These are phyloP conservation scores for Xiphydria camelus DNA, from an alignment of 2,888 invertebrate species.

Conservation along the genomic window DNA sequence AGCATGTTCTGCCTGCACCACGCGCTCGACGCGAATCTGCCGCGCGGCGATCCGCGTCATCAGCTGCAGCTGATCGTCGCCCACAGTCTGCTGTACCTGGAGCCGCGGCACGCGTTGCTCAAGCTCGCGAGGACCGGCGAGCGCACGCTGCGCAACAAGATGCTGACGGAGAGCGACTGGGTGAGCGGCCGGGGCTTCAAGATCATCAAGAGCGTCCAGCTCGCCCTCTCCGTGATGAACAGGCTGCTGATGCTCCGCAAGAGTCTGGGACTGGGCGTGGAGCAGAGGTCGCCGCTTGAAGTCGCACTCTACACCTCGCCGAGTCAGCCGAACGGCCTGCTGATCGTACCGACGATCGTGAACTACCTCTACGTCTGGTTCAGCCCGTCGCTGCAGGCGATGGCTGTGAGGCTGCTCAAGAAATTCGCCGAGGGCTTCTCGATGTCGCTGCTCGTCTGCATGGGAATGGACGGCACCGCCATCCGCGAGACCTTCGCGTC, in stretches of 20 bases:
- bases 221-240: constrained; percentile 54
- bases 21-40: constrained; percentile 43
- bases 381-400: constrained; percentile 62
- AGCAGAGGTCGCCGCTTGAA: constrained; percentile 52
- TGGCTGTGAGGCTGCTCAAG: constrained; percentile 62
- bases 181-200: constrained; percentile 54
- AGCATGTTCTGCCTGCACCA: constrained; percentile 53
- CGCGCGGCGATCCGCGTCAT: constrained; percentile 46
- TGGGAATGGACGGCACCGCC: constrained; percentile 64
- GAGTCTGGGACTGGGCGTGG: constrained; percentile 42
- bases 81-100: constrained; percentile 51
- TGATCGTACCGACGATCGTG: constrained; percentile 62
- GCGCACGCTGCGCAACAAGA: constrained; percentile 46
- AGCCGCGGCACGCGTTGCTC: constrained; percentile 52
- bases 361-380: constrained; percentile 64
- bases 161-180: constrained; percentile 57
- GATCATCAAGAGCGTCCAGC: constrained; percentile 51
- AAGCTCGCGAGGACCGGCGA: constrained; percentile 53
- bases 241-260: constrained; percentile 53
- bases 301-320: constrained; percentile 55
- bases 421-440: constrained; percentile 63
- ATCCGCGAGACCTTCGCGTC: constrained; percentile 64
- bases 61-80: constrained; percentile 51
- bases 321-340: constrained; percentile 49
- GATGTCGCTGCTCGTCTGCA: constrained; percentile 65